Conservation (phyloP, 2,888 invertebrate species). For the Alcis repandata region DNA sequence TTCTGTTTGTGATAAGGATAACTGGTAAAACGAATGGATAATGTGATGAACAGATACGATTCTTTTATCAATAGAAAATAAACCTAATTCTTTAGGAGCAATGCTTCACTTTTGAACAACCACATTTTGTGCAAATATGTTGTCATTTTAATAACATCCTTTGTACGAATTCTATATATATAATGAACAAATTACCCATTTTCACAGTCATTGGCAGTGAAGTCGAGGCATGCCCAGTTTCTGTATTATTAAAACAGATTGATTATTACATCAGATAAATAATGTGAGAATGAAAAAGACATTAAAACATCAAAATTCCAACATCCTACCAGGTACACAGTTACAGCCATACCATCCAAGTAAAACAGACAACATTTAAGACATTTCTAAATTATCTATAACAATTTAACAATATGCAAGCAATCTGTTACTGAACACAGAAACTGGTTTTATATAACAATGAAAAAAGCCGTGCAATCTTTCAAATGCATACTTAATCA, state of each 20-base stretch:
- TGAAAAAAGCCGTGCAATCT: not conserved
- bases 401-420: too few species aligned
- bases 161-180: not conserved
- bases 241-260: not conserved
- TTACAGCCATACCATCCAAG: too few species aligned
- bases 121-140: slow-evolving; percentile 2
- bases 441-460: not conserved
- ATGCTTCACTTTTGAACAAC: slow-evolving; percentile 10
- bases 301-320: too few species aligned
- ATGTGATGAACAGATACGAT: not conserved
- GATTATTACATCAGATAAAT: not conserved
- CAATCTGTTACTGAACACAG: not conserved
- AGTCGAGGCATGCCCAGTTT: not conserved
- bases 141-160: not conserved
- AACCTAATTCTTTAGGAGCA: not conserved
- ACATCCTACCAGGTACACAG: too few species aligned
- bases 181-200: slow-evolving; percentile 1
- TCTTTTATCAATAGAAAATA: slow-evolving; percentile 7
- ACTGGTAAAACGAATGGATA: not conserved
- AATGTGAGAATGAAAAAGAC: too few species aligned
- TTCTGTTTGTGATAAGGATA: not conserved
- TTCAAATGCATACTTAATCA: slow-evolving; percentile 53
- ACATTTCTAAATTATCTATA: too few species aligned
- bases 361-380: too few species aligned
- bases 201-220: slow-evolving; percentile 9